Percentiles rank a stretch among this genome's conserved stretches.
Conservation (phyloP, 2,797 vertebrate genomes). For the Poecilia velifera region DNA sequence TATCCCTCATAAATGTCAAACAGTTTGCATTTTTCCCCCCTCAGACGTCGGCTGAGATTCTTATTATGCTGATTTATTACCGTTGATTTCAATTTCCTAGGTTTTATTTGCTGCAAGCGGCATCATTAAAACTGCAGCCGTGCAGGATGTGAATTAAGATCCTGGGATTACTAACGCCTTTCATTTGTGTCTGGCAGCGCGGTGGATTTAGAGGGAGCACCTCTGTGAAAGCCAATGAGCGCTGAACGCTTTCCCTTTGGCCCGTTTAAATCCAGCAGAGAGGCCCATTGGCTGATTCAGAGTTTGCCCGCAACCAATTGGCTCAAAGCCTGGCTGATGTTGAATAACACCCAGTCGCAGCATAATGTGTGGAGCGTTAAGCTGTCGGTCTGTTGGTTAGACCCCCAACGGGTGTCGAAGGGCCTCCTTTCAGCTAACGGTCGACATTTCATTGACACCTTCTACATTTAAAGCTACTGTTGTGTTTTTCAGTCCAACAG, state of each 20-base stretch:
- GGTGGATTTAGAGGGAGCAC: slow-evolving; percentile 56
- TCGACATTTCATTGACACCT: slow-evolving; percentile 58
- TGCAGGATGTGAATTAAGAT: slow-evolving; percentile 68
- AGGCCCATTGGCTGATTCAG: slow-evolving; percentile 55
- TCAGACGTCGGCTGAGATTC: slow-evolving; percentile 55
- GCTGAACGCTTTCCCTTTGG: slow-evolving; percentile 49
- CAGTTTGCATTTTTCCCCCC: slow-evolving; percentile 38
- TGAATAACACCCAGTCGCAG: slow-evolving; percentile 35
- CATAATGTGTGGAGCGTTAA: slow-evolving; percentile 53
- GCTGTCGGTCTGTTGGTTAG: slow-evolving; percentile 54
- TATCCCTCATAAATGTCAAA: slow-evolving; percentile 67
- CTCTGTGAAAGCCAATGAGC: slow-evolving; percentile 47
- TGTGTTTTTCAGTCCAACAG: slow-evolving; percentile 36
- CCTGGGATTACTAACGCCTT: slow-evolving; percentile 63
- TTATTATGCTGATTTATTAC: slow-evolving; percentile 76
- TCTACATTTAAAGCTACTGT: slow-evolving; percentile 71
- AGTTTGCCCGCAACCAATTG: slow-evolving; percentile 50
- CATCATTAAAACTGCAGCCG: slow-evolving; percentile 59
- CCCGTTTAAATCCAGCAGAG: slow-evolving; percentile 47
- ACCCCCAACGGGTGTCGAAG: slow-evolving; percentile 53
- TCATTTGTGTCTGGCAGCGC: slow-evolving; percentile 57
- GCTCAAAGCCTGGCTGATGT: slow-evolving; percentile 49
- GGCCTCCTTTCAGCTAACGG: slow-evolving; percentile 48
- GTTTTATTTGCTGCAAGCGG: slow-evolving; percentile 65
- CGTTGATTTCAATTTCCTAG: slow-evolving; percentile 77